These are phyloP conservation scores for Otus scops DNA, from an alignment of 2,797 vertebrate species.

Conservation along the genomic window DNA sequence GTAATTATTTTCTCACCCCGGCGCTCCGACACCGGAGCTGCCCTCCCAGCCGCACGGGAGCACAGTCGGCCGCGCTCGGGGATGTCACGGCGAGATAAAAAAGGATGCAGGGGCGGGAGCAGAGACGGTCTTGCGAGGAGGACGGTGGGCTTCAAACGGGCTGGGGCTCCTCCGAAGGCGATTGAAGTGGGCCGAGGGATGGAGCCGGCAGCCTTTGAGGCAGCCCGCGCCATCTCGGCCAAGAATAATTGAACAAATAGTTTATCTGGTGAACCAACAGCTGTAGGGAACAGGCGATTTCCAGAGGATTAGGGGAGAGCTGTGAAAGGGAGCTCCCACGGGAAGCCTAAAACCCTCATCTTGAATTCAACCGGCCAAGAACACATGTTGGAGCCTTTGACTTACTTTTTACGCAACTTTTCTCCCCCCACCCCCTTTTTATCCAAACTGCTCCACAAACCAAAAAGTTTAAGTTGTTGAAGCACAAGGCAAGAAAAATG, in stretches of 20 bases:
- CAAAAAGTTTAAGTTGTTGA: not conserved
- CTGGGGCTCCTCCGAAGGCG: constrained; percentile 26
- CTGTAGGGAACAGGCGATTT: constrained; percentile 80
- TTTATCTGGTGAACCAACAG: constrained; percentile 79
- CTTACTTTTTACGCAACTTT: constrained; percentile 42
- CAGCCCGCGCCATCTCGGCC: constrained; percentile 60
- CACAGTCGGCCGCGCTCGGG: not conserved
- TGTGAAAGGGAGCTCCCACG: constrained; percentile 77
- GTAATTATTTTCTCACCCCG: constrained; percentile 72
- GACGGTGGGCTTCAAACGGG: constrained; percentile 49
- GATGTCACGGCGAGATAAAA: not conserved
- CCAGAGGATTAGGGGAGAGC: constrained; percentile 77
- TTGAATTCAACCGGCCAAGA: constrained; percentile 55
- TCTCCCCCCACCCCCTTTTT: not conserved
- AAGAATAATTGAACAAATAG: constrained; percentile 82
- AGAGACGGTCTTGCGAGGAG: not conserved
- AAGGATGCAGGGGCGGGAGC: not conserved
- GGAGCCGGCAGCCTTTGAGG: constrained; percentile 76
- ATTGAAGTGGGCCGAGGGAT: constrained; percentile 70
- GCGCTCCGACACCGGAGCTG: not conserved
- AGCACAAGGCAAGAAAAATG: not conserved
- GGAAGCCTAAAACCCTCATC: constrained; percentile 70
- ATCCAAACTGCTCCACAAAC: not conserved
- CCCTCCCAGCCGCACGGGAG: not conserved
- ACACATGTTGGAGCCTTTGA: constrained; percentile 65